Percentiles rank a stretch among this genome's conserved stretches.
Conservation (phyloP, 1,140 invertebrate species). For the Leptonema lineaticorne region DNA sequence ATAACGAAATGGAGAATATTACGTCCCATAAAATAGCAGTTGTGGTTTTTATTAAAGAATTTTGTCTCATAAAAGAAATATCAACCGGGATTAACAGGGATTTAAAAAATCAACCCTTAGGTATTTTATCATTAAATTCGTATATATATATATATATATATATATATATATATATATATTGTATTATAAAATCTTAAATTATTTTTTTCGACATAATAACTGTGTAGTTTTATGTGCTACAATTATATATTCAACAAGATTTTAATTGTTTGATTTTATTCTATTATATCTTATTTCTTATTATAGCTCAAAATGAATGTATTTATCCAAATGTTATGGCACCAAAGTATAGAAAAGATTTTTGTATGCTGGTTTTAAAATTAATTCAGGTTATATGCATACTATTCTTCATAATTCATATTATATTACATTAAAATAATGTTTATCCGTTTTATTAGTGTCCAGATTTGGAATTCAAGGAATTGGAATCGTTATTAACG, state of each 20-base stretch:
- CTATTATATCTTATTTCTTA: constrained; percentile 2
- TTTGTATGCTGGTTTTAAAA: constrained; percentile 55
- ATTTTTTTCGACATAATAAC: neutral
- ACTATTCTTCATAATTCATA: neutral
- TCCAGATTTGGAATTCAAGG: constrained; percentile 56
- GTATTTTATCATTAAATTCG: too few species aligned
- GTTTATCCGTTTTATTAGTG: constrained; percentile 44
- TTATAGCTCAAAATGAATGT: constrained; percentile 48
- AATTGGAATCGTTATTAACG: constrained; percentile 51
- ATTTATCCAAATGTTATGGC: constrained; percentile 44
- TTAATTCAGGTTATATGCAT: constrained; percentile 49
- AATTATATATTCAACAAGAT: too few species aligned
- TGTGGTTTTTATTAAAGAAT: constrained; percentile 55
- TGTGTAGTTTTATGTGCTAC: neutral
- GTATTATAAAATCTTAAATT: neutral
- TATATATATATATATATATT: too few species aligned
- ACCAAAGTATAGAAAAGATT: constrained; percentile 56
- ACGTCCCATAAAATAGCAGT: constrained; percentile 57
- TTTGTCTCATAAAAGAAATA: constrained; percentile 39
- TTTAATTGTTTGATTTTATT: neutral
- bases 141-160: too few species aligned
- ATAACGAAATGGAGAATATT: constrained; percentile 51
- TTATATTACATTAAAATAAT: neutral
- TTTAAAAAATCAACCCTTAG: too few species aligned
- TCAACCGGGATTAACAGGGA: too few species aligned